phyloP scores from a whole-genome alignment of 1,140 invertebrate genomes.

The Aphaenogaster ashmeadi region DNA sequence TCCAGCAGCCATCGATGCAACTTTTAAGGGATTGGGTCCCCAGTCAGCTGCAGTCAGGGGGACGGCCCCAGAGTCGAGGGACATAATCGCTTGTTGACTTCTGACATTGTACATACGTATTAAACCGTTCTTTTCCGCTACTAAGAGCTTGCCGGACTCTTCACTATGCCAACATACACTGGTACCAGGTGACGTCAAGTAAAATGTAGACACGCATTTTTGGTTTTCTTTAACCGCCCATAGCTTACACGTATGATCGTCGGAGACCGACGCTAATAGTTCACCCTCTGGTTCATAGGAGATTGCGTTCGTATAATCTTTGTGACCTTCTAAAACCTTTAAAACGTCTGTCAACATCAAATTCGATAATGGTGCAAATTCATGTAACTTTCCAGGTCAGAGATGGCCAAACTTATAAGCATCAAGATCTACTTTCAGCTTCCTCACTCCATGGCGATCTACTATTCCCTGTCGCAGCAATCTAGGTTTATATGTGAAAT shows the following conservation, averaged over 20 bases:
- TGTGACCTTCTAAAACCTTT: constrained; percentile 90
- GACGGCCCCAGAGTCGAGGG: constrained; percentile 89
- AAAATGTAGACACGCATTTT: constrained; percentile 88
- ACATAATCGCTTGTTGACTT: constrained; percentile 91
- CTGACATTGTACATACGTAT: constrained; percentile 92
- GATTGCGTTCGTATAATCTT: constrained; percentile 91
- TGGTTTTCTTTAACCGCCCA: constrained; percentile 89
- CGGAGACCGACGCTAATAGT: constrained; percentile 91
- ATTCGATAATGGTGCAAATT: background rate
- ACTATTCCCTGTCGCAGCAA: too few relatives aligned
- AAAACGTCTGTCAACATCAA: constrained; percentile 57
- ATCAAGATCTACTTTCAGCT: too few relatives aligned
- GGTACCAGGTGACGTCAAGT: constrained; percentile 91
- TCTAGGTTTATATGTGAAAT: too few relatives aligned
- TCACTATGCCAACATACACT: constrained; percentile 91
- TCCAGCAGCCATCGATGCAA: constrained; percentile 89
- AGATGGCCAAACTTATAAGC: too few relatives aligned
- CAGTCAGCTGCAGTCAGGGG: constrained; percentile 91
- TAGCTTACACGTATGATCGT: constrained; percentile 92
- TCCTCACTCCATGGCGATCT: too few relatives aligned
- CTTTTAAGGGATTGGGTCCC: constrained; percentile 89
- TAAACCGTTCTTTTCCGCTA: constrained; percentile 92
- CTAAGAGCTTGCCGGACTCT: constrained; percentile 91
- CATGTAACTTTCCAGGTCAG: background rate
- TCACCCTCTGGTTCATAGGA: constrained; percentile 91